Conservation (phyloP, 1,140 invertebrate species). For the Ips typographus region DNA sequence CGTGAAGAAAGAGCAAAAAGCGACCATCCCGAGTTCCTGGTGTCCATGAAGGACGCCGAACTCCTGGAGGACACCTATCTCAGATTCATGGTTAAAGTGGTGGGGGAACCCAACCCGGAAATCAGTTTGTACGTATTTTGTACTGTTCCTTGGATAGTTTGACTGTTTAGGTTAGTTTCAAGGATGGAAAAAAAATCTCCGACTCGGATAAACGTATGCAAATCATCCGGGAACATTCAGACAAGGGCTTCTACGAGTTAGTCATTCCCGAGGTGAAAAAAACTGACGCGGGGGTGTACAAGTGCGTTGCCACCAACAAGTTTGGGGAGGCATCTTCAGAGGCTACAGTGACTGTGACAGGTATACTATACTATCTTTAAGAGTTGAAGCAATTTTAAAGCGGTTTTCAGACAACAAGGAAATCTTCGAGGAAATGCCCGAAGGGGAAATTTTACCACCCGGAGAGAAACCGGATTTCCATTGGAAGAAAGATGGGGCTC, state of each 20-base stretch:
- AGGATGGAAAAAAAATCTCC: slow-evolving; percentile 74
- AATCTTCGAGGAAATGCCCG: slow-evolving; percentile 72
- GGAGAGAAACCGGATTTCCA: slow-evolving; percentile 80
- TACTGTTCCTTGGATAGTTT: no score
- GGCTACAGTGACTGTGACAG: slow-evolving; percentile 76
- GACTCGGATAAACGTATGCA: slow-evolving; percentile 69
- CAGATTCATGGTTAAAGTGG: slow-evolving; percentile 87
- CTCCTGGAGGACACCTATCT: slow-evolving; percentile 83
- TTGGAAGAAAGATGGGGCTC: slow-evolving; percentile 88
- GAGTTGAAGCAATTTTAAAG: background rate
- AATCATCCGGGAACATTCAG: slow-evolving; percentile 72
- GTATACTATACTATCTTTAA: slow-evolving; percentile 50
- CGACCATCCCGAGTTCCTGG: slow-evolving; percentile 76
- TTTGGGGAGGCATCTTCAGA: slow-evolving; percentile 77
- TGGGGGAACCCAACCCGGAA: slow-evolving; percentile 80
- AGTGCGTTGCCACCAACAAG: slow-evolving; percentile 82
- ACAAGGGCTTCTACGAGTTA: slow-evolving; percentile 86
- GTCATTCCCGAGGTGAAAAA: slow-evolving; percentile 80
- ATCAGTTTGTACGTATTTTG: slow-evolving; percentile 78
- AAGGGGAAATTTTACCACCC: slow-evolving; percentile 66
- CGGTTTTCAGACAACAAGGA: slow-evolving; percentile 69
- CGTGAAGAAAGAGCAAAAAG: slow-evolving; percentile 67
- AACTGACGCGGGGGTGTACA: slow-evolving; percentile 85
- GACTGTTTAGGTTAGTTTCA: slow-evolving; percentile 66
- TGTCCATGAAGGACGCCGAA: slow-evolving; percentile 83